Evolutionary conservation across 2,113 vertebrate species (phyloP), one percentile per base, ranked within the genome.

Genomic region (rabbit (Oryctolagus cuniculus)): DNA sequence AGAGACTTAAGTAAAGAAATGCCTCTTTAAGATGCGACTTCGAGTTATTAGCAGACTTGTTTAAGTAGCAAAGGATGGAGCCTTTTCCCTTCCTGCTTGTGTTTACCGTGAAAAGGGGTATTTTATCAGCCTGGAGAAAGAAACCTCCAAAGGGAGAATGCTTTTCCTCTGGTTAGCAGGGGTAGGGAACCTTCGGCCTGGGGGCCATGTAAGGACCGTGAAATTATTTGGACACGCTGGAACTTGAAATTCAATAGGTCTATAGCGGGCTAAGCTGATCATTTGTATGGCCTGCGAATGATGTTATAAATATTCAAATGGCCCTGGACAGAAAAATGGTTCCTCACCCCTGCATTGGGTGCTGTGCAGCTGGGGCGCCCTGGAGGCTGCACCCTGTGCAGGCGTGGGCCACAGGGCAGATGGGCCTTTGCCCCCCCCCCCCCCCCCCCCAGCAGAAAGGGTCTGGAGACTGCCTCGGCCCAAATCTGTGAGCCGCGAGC

Each of bases 1-100:
- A 93, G 95, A 92, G 36, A 34, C 34, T 36, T 61, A 74, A 70
- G 80, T 58, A 51, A 78, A 90, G 92, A 93, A 77, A 66, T 63
- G 27, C 36, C 34, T 91, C 87, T 94, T 88, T 87, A 67, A 83
- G 91, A 73, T 67, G 44, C 10, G 22, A 58, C 61, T 89, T 61
- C 51, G 91, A 31, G 22, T 69, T 80, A 67, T 83, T 44, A 81
- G 78, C 88, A 80, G 63, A 77, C 91, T 92, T 89, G 58, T 77
- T 91, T 83, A 72, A 63, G 69, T 34, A 44, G 51, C 44, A 55
- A 66, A 81, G 29, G 22, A 31, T 87, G 21, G 27, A 64, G 44
- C 4, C 36, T 89, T 80, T 82, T 36, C 19, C 44, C 67, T 74
- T 22, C 31, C 2, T 24, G 2, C 27, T 44, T 92, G 94, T 92